Conservation (phyloP, 2,888 invertebrate species). For the Andrena haemorrhoa region DNA sequence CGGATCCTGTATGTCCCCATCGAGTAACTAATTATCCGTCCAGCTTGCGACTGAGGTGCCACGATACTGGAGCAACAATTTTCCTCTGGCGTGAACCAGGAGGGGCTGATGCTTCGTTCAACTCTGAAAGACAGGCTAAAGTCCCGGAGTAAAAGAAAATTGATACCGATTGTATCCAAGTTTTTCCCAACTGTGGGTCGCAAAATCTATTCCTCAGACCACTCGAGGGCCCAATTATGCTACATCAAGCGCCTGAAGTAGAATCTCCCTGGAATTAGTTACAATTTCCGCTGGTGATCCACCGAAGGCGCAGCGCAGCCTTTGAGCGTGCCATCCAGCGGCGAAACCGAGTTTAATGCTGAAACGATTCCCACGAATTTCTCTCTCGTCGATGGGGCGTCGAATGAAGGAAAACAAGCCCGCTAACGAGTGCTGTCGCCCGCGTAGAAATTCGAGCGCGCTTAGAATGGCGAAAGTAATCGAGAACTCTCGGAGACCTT, state of each 20-base stretch:
- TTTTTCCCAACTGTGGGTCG: no score
- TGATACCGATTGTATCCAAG: neutral
- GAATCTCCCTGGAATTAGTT: neutral
- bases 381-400: slow-evolving; percentile 42
- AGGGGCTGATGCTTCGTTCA: no score
- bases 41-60: neutral
- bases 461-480: slow-evolving; percentile 55
- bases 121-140: neutral
- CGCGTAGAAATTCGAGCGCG: slow-evolving; percentile 49
- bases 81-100: neutral
- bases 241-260: neutral
- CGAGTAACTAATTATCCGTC: slow-evolving; percentile 19
- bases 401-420: slow-evolving; percentile 23
- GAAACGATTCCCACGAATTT: slow-evolving; percentile 51
- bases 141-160: neutral
- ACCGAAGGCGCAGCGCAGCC: neutral
- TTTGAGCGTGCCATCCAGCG: neutral
- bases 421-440: slow-evolving; percentile 12
- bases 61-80: neutral
- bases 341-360: neutral
- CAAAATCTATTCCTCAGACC: no score
- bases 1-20: slow-evolving; percentile 16
- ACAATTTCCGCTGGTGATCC: neutral
- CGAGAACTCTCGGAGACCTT: slow-evolving; percentile 44
- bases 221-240: no score